phyloP scores from a whole-genome alignment of 2,797 vertebrate genomes.

The Pogonophryne albipinna region DNA sequence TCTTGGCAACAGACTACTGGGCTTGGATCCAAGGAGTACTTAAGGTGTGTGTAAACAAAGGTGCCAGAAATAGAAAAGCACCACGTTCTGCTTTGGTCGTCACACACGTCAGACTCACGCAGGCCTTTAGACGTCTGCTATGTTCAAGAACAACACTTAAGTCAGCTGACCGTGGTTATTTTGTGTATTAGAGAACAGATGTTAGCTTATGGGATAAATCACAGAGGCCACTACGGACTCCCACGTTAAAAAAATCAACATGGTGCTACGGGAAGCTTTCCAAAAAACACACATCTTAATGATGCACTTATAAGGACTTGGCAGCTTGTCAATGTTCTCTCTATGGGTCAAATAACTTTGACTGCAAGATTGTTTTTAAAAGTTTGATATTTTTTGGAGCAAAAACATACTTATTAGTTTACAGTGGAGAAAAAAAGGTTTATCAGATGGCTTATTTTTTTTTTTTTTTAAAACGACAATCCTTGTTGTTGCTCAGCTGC shows the following conservation, averaged over 20 bases:
- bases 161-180: background rate
- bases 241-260: slow-evolving; percentile 24
- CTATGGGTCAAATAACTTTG: background rate
- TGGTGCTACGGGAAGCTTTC: background rate
- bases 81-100: slow-evolving; percentile 33
- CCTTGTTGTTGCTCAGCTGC: background rate
- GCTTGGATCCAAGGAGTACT: slow-evolving; percentile 52
- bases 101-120: slow-evolving; percentile 41
- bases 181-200: background rate
- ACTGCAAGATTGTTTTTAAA: background rate
- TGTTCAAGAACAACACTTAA: background rate
- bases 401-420: background rate
- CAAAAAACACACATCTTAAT: slow-evolving; percentile 24
- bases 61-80: slow-evolving; percentile 61
- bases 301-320: slow-evolving; percentile 40
- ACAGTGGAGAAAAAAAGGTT: background rate
- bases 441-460: background rate
- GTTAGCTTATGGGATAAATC: slow-evolving; percentile 21
- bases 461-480: background rate
- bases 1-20: slow-evolving; percentile 54
- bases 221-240: background rate
- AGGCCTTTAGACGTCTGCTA: background rate
- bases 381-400: background rate
- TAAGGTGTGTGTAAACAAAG: slow-evolving; percentile 68
- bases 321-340: background rate